Conservation (phyloP, 2,797 vertebrate genomes). For the Pitangus sulphuratus region DNA sequence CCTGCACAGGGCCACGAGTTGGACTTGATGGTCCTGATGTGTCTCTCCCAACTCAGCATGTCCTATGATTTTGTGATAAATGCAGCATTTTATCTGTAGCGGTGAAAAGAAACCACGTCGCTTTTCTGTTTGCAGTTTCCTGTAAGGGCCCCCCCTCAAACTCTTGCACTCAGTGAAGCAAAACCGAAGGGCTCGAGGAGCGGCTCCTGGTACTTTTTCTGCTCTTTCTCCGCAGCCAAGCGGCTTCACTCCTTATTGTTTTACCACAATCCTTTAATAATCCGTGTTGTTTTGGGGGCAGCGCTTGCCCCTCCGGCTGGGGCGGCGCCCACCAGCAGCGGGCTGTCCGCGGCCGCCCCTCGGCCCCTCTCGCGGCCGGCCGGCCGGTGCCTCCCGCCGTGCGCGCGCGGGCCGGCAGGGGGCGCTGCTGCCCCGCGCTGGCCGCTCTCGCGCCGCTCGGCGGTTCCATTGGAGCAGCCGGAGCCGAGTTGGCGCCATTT, state of each 20-base stretch:
- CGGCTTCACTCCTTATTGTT: too few species aligned
- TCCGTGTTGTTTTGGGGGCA: background rate
- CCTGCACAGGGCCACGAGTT: background rate
- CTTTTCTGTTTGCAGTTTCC: background rate
- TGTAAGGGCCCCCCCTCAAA: background rate
- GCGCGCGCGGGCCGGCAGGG: background rate
- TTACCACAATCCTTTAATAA: background rate
- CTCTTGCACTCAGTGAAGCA: background rate
- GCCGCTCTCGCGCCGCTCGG: conserved; percentile 33
- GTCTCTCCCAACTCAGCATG: background rate
- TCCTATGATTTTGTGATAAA: background rate
- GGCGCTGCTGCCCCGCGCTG: conserved; percentile 57
- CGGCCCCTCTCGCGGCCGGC: background rate
- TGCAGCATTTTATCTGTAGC: background rate
- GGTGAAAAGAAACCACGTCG: background rate
- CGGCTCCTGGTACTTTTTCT: background rate
- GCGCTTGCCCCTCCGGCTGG: accelerated
- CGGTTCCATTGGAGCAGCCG: conserved; percentile 79
- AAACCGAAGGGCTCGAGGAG: background rate
- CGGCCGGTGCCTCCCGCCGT: background rate
- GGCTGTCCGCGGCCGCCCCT: background rate
- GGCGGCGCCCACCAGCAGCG: accelerated
- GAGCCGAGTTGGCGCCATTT: conserved; percentile 95
- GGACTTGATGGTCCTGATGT: too few species aligned
- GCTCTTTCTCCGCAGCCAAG: background rate